Evolutionary conservation across 2,888 invertebrate genomes (phyloP).

Genomic region (Microctonus aethiopoides): DNA sequence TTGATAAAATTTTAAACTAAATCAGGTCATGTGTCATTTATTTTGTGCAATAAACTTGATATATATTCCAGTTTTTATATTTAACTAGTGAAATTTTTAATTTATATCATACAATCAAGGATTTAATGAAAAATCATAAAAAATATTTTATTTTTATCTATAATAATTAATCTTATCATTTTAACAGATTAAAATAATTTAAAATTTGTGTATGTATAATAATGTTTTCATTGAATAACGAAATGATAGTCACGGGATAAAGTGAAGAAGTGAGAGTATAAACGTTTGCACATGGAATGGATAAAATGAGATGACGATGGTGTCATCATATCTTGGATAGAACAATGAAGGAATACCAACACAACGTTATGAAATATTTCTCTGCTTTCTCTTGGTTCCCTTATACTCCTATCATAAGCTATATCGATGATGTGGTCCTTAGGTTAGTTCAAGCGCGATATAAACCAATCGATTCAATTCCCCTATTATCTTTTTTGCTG

Average conservation of each 20-base stretch:
- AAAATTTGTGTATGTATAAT: no score
- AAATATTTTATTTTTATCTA: no score
- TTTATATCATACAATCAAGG: no score
- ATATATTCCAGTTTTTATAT: no score
- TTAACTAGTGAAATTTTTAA: no score
- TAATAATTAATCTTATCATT: no score
- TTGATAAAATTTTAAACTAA: not conserved
- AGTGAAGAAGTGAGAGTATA: not conserved
- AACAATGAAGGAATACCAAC: constrained; percentile 41
- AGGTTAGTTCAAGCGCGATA: constrained; percentile 9
- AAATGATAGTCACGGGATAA: not conserved
- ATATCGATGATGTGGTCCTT: constrained; percentile 3
- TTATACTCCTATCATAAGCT: not conserved
- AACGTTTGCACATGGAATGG: not conserved
- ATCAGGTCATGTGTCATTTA: not conserved
- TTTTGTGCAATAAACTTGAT: no score
- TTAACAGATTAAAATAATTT: no score
- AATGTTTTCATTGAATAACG: not conserved
- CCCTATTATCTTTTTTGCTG: not conserved
- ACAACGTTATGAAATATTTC: constrained; percentile 39
- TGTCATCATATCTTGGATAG: constrained; percentile 31
- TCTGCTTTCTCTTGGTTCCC: constrained; percentile 21
- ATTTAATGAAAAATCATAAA: no score
- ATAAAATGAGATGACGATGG: constrained; percentile 16
- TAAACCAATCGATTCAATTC: constrained; percentile 4